These are phyloP conservation scores for Tipula unca DNA, from an alignment of 2,888 invertebrate genomes.

Conservation along the genomic window DNA sequence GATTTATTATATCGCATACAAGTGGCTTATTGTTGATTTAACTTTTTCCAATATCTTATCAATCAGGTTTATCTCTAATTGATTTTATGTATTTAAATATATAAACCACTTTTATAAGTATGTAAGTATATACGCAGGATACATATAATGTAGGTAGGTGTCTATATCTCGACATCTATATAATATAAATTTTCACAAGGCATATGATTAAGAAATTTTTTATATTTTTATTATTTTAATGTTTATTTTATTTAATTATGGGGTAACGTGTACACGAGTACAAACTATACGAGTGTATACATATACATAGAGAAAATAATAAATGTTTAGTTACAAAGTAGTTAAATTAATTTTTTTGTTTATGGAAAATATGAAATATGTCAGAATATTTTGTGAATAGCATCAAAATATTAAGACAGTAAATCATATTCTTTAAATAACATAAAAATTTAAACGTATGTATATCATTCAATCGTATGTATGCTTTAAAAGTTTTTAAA, in stretches of 20 bases:
- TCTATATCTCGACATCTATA: background rate
- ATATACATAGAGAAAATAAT: background rate
- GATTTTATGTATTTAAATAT: background rate
- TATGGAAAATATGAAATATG: background rate
- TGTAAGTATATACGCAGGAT: background rate
- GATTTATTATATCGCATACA: conserved; percentile 20
- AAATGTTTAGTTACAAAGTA: background rate
- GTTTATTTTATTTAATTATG: conserved; percentile 9
- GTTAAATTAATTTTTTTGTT: background rate
- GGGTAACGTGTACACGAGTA: background rate
- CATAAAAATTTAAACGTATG: too few relatives aligned
- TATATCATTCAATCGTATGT: too few relatives aligned
- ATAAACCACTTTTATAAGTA: background rate
- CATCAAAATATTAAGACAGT: background rate
- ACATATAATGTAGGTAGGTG: background rate
- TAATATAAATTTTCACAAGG: background rate
- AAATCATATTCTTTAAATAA: too few relatives aligned
- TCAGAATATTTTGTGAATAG: background rate
- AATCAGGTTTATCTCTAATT: conserved; percentile 20
- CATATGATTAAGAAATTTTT: conserved; percentile 15
- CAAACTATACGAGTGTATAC: background rate
- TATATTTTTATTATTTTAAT: background rate
- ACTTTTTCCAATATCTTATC: conserved; percentile 20
- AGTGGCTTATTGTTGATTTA: conserved; percentile 22
- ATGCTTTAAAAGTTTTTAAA: too few relatives aligned